Conservation (phyloP, 2,113 vertebrate genomes). For the Hymenochirus boettgeri region DNA sequence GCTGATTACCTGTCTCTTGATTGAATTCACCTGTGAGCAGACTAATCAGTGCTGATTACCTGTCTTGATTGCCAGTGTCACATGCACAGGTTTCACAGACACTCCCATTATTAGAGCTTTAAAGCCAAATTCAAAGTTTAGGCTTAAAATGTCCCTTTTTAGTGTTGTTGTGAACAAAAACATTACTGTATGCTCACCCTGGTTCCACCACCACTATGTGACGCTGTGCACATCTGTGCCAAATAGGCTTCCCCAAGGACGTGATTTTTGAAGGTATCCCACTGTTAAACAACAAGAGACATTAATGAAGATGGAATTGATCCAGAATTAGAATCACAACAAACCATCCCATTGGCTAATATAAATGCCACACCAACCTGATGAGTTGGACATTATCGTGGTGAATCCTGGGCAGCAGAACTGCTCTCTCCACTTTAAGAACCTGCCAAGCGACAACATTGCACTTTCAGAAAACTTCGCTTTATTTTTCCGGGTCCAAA, state of each 20-base stretch:
- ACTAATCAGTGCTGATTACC: no score
- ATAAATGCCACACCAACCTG: constrained; percentile 11
- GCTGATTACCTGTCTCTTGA: no score
- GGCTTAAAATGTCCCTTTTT: no score
- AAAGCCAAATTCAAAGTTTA: no score
- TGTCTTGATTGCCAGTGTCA: no score
- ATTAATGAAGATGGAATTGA: background rate
- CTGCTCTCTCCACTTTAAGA: constrained; percentile 31
- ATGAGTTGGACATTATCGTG: constrained; percentile 42
- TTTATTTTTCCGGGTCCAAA: constrained; percentile 38
- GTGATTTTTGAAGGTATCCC: constrained; percentile 19
- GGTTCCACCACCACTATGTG: constrained; percentile 12
- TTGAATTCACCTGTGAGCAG: no score
- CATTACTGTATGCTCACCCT: no score
- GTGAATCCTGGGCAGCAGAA: constrained; percentile 30
- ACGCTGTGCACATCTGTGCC: constrained; percentile 10
- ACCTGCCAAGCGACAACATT: constrained; percentile 11
- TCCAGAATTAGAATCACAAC: background rate
- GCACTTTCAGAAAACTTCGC: background rate
- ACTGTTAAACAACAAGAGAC: background rate
- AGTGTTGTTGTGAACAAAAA: no score
- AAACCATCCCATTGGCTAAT: background rate
- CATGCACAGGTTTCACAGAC: no score
- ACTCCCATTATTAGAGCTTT: no score
- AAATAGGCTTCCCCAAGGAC: constrained; percentile 11